Percentiles rank a stretch among this genome's conserved stretches.
Evolutionary conservation across 2,888 invertebrate species (phyloP).

Genomic region (Tinea pellionella): DNA sequence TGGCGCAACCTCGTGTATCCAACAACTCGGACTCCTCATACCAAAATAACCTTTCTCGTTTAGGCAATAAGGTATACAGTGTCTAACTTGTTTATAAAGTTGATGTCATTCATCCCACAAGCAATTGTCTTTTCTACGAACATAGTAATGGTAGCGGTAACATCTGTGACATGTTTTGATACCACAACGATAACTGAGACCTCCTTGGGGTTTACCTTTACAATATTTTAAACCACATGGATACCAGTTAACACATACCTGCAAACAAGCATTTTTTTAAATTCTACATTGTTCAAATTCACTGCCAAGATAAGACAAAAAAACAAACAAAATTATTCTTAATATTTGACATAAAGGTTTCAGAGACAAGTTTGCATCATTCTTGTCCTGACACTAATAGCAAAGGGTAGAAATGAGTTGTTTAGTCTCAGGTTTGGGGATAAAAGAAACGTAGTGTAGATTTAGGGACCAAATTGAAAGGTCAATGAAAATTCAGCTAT

Average conservation of each 20-base stretch:
- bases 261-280: too few relatives aligned
- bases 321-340: too few relatives aligned
- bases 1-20: not conserved
- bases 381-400: too few relatives aligned
- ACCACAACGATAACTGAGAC: constrained; percentile 88
- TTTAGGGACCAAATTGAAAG: too few relatives aligned
- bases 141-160: constrained; percentile 88
- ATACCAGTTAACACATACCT: constrained; percentile 91
- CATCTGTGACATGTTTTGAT: constrained; percentile 95
- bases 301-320: too few relatives aligned
- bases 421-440: too few relatives aligned
- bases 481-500: not conserved
- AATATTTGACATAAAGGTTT: too few relatives aligned
- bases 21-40: not conserved
- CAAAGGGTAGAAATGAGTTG: too few relatives aligned
- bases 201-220: constrained; percentile 79
- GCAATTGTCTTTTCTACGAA: constrained; percentile 84
- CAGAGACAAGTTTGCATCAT: too few relatives aligned
- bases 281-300: too few relatives aligned
- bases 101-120: constrained; percentile 81
- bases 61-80: not conserved
- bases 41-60: not conserved
- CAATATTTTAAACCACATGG: constrained; percentile 96
- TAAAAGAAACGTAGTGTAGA: too few relatives aligned
- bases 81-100: not conserved